Percentiles rank a stretch among this genome's conserved stretches.
Evolutionary conservation across 1,140 invertebrate species (phyloP).

Genomic region (Drosophila obscura): DNA sequence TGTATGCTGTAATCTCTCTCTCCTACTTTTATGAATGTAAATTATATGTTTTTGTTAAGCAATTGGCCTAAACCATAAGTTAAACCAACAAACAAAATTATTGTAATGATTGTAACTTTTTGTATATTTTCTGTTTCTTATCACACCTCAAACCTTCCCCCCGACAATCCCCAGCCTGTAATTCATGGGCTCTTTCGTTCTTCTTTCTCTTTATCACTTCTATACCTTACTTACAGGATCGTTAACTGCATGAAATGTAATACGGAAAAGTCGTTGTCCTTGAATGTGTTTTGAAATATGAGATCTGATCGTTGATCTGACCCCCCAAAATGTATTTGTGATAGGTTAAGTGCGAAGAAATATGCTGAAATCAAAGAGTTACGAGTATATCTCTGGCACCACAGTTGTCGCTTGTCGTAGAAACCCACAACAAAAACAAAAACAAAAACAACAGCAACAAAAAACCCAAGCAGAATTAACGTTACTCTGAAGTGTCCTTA

Average conservation of each 20-base stretch:
- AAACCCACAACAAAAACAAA: conserved; percentile 21
- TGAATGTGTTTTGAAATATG: conserved; percentile 76
- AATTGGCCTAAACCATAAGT: conserved; percentile 44
- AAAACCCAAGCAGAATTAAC: conserved; percentile 10
- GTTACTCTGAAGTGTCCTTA: conserved; percentile 78
- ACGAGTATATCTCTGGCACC: conserved; percentile 15
- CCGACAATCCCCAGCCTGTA: conserved; percentile 7
- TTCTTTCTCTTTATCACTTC: conserved; percentile 46
- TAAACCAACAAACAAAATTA: conserved; percentile 16
- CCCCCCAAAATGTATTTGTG: conserved; percentile 25
- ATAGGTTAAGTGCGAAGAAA: conserved; percentile 51
- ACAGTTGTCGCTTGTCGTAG: conserved; percentile 16
- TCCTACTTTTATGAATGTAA: conserved; percentile 21
- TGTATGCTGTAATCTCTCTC: conserved; percentile 18
- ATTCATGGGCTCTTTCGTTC: conserved; percentile 42
- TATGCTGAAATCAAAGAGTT: conserved; percentile 21
- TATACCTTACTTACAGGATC: conserved; percentile 77
- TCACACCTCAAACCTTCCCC: neutral
- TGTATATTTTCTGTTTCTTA: conserved; percentile 16
- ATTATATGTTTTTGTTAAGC: conserved; percentile 21
- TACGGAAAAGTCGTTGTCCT: conserved; percentile 81
- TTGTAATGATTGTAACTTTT: conserved; percentile 34
- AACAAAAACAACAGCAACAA: neutral
- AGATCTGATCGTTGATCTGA: conserved; percentile 41
- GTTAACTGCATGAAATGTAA: conserved; percentile 84